These are phyloP conservation scores for Anorthoa munda DNA, from an alignment of 2,888 invertebrate genomes.

Conservation along the genomic window DNA sequence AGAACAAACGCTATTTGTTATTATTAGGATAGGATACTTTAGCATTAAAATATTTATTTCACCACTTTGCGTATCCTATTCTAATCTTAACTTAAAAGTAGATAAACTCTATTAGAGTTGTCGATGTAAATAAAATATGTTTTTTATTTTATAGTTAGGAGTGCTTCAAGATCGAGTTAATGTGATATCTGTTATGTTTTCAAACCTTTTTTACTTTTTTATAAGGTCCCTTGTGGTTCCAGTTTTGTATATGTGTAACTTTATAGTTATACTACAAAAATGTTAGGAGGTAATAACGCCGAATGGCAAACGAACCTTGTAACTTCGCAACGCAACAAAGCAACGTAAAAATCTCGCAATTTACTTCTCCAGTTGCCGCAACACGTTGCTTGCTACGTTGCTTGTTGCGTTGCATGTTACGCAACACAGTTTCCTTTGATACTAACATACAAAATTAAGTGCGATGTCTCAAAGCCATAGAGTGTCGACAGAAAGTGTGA, in stretches of 20 bases:
- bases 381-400: conserved; percentile 40
- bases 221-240: conserved; percentile 71
- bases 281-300: conserved; percentile 70
- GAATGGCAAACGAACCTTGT: conserved; percentile 62
- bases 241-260: conserved; percentile 75
- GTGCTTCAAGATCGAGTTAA: conserved; percentile 61
- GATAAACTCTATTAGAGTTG: conserved; percentile 47
- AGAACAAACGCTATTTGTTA: conserved; percentile 66
- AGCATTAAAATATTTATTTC: conserved; percentile 70
- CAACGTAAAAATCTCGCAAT: conserved; percentile 27
- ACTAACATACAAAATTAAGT: conserved; percentile 78
- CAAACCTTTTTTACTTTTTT: conserved; percentile 75
- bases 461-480: conserved; percentile 85
- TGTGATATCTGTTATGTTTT: conserved; percentile 66
- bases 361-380: conserved; percentile 16
- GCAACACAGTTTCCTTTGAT: conserved; percentile 43
- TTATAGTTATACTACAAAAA: conserved; percentile 74
- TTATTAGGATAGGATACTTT: conserved; percentile 71
- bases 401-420: conserved; percentile 58
- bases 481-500: conserved; percentile 77
- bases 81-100: conserved; percentile 69
- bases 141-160: conserved; percentile 59
- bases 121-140: conserved; percentile 72
- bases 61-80: conserved; percentile 70
- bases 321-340: conserved; percentile 55